Evolutionary conservation across 1,140 invertebrate genomes (phyloP).

Genomic region (Brachionus plicatilis): DNA sequence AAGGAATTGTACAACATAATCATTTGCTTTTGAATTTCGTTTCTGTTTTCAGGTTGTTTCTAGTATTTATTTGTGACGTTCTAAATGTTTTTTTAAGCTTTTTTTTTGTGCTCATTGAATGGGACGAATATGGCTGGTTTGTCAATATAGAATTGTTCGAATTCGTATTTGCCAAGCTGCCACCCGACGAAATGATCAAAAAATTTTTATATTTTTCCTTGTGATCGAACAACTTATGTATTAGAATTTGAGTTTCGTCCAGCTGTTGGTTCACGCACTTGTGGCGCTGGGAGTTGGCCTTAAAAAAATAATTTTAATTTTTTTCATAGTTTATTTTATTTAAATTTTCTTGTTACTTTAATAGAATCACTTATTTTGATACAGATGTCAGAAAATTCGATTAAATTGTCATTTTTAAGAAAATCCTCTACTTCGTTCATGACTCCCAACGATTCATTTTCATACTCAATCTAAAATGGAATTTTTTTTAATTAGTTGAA

Average conservation of each 20-base stretch:
- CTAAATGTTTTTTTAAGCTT: neutral
- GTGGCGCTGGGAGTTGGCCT: slow-evolving; percentile 19
- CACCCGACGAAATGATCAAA: neutral
- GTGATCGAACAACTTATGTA: slow-evolving; percentile 18
- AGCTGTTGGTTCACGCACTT: slow-evolving; percentile 8
- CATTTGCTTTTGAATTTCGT: neutral
- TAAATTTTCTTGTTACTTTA: neutral
- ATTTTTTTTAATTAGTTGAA: neutral
- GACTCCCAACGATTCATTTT: slow-evolving; percentile 28
- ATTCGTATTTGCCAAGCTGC: neutral
- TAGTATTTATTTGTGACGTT: neutral
- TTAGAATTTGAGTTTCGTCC: neutral
- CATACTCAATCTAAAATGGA: slow-evolving; percentile 14
- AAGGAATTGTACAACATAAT: neutral
- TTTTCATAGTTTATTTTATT: neutral
- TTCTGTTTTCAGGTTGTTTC: neutral
- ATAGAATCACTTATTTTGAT: slow-evolving; percentile 23
- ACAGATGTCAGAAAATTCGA: slow-evolving; percentile 12
- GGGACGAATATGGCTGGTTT: neutral
- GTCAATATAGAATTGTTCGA: neutral
- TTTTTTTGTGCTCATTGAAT: neutral
- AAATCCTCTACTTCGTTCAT: slow-evolving; percentile 6
- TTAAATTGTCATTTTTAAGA: neutral
- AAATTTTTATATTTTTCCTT: slow-evolving; percentile 35
- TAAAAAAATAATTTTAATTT: neutral